Conservation (phyloP, 2,888 invertebrate species). For the Aethes cnicana region DNA sequence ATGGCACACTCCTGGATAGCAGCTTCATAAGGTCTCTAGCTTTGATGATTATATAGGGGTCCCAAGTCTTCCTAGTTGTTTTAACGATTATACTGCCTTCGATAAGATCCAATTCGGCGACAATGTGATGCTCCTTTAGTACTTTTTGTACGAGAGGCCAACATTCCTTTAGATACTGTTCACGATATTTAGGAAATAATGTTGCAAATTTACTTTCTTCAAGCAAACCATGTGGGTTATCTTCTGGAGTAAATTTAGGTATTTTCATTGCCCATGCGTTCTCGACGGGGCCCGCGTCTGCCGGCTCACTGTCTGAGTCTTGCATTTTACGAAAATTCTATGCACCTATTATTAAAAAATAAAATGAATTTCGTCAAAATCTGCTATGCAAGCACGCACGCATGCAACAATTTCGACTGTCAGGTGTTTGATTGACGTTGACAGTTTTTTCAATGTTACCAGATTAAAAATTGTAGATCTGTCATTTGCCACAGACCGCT, state of each 20-base stretch:
- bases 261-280: constrained; percentile 94
- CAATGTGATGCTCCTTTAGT: constrained; percentile 89
- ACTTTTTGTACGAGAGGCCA: constrained; percentile 97
- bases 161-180: constrained; percentile 96
- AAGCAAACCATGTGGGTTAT: constrained; percentile 93
- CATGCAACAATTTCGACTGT: too few relatives aligned
- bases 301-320: constrained; percentile 48
- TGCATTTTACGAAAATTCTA: too few relatives aligned
- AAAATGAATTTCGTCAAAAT: too few relatives aligned
- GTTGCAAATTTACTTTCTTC: constrained; percentile 98
- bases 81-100: constrained; percentile 97
- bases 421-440: too few relatives aligned
- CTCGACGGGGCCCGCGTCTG: constrained; percentile 84
- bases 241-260: constrained; percentile 92
- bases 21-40: constrained; percentile 97
- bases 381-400: too few relatives aligned
- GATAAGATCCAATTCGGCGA: constrained; percentile 94
- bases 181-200: constrained; percentile 97
- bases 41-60: constrained; percentile 98
- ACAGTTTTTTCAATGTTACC: too few relatives aligned
- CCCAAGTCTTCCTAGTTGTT: constrained; percentile 98
- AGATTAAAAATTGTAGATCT: too few relatives aligned
- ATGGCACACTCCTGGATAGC: constrained; percentile 96
- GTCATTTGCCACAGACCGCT: too few relatives aligned
- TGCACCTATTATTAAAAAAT: too few relatives aligned